These are phyloP conservation scores for Balearica regulorum DNA, from an alignment of 2,797 vertebrate species.

Conservation along the genomic window DNA sequence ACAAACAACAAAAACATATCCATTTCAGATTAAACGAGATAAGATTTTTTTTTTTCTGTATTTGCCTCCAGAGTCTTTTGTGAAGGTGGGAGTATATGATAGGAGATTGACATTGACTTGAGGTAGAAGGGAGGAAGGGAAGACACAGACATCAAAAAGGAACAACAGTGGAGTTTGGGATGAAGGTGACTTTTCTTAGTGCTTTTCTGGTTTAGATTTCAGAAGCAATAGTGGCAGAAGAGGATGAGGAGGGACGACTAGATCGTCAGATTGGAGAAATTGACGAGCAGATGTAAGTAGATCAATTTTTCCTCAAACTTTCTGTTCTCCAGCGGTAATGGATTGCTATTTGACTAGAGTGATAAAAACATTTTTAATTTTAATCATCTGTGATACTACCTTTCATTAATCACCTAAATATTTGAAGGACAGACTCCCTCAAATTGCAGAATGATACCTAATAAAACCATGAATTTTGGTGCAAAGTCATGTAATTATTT, in stretches of 20 bases:
- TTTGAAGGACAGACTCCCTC: not conserved
- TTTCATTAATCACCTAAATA: not conserved
- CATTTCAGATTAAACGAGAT: not conserved
- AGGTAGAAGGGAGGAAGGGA: not conserved
- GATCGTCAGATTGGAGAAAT: constrained; percentile 97
- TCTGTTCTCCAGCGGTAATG: constrained; percentile 29
- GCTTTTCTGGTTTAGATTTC: constrained; percentile 79
- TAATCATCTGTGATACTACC: not conserved
- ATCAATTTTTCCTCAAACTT: constrained; percentile 44
- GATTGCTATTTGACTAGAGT: not conserved
- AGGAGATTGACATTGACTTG: constrained; percentile 9
- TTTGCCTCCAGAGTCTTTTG: not conserved
- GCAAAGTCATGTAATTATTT: not conserved
- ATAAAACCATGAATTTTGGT: not conserved
- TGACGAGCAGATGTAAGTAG: constrained; percentile 90
- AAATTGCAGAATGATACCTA: not conserved
- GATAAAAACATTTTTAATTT: not conserved
- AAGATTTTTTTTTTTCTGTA: not conserved
- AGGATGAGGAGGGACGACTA: constrained; percentile 94
- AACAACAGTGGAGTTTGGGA: not conserved
- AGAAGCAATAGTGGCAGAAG: constrained; percentile 95
- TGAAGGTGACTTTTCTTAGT: constrained; percentile 24
- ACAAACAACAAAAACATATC: not conserved
- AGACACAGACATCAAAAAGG: constrained; percentile 30
- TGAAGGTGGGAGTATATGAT: not conserved